phyloP scores from a whole-genome alignment of 2,113 vertebrate species.

The Asarcornis scutulata region DNA sequence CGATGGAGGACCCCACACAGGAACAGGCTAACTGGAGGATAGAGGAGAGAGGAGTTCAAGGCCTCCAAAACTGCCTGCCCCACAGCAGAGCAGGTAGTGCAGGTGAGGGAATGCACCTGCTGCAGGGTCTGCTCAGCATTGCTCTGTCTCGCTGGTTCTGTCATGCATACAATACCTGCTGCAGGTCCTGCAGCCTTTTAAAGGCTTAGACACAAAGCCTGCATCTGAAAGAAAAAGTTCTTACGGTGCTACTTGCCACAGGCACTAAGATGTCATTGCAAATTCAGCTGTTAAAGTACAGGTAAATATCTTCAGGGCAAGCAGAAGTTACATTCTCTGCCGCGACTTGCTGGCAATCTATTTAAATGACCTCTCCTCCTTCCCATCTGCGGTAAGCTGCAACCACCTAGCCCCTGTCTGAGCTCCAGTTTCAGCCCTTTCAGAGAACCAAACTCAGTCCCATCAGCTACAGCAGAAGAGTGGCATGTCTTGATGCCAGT shows the following conservation, averaged over 20 bases:
- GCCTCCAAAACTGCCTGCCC: background rate
- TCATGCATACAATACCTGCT: fast-evolving
- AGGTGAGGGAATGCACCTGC: background rate
- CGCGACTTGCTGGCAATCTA: background rate
- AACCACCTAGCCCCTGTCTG: background rate
- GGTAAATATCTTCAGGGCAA: background rate
- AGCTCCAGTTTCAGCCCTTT: background rate
- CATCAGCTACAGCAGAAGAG: fast-evolving
- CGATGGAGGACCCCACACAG: fast-evolving
- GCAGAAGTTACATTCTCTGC: background rate
- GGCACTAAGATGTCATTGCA: background rate
- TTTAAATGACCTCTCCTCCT: background rate
- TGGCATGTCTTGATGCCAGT: fast-evolving
- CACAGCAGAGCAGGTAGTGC: background rate
- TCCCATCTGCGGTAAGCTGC: background rate
- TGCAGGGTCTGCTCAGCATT: background rate
- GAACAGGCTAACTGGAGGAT: background rate
- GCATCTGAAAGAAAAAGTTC: background rate
- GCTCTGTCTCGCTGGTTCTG: background rate
- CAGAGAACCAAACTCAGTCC: background rate
- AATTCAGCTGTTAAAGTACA: conserved; percentile 6
- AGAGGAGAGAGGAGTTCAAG: background rate
- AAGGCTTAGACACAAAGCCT: background rate
- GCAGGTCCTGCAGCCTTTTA: background rate
- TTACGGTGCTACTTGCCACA: background rate